phyloP scores from a whole-genome alignment of 2,797 vertebrate species.

The Notamacropus eugenii region DNA sequence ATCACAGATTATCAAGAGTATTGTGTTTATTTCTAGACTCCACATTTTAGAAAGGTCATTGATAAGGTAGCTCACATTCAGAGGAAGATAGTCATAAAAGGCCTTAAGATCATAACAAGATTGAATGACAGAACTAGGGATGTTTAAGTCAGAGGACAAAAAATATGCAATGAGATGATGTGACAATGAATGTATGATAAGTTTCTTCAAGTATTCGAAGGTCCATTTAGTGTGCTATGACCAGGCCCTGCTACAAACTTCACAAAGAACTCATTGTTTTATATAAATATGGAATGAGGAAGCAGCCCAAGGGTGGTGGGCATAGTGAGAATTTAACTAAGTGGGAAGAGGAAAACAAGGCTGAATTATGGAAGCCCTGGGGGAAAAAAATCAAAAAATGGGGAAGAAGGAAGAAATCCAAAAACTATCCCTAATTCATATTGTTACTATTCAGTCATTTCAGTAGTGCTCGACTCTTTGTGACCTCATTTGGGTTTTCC shows the following conservation, averaged over 20 bases:
- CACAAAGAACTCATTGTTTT: neutral
- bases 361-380: neutral
- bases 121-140: neutral
- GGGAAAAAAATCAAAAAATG: neutral
- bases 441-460: neutral
- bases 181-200: neutral
- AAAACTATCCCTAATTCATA: neutral
- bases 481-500: neutral
- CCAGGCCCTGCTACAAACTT: neutral
- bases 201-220: neutral
- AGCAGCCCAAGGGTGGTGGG: neutral
- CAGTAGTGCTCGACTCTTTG: neutral
- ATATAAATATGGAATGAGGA: neutral
- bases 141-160: neutral
- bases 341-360: neutral
- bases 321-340: neutral
- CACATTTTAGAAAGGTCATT: neutral
- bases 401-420: neutral
- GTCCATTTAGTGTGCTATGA: neutral
- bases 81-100: neutral
- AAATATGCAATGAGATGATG: neutral
- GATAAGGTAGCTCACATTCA: neutral
- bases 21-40: neutral
- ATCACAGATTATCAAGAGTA: neutral
- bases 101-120: neutral